Evolutionary conservation across 2,797 vertebrate species (phyloP), one percentile per base, ranked within the genome.

Genomic region (Mastacembelus armatus): DNA sequence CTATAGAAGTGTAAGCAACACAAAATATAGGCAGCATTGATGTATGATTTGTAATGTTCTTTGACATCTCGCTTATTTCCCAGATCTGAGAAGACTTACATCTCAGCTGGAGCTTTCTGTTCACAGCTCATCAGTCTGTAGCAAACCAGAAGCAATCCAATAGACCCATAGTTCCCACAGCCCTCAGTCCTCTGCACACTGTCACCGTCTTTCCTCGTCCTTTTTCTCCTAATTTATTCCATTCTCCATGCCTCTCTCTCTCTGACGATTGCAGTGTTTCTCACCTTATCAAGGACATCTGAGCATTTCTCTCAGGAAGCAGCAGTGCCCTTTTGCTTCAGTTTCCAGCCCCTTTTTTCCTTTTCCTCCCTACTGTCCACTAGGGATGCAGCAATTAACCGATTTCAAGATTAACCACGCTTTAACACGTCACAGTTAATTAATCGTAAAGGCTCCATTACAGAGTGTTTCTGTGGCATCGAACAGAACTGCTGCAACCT

Each of bases 281-380:
- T 40, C 2, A 9, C 15, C 21, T 48, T 57, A 55, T 27, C 43
- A 49, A 21, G 8, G 50, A 16, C 4, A 2, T 43, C 39, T 57
- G n/a, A 35, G 39, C 21, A 44, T 55, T 38, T 38, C 52, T 45
- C 50, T 40, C 35, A 70, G 59, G 74, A 79, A 69, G 67, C 61
- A 61, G 48, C 64, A 56, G 26, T 77, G 74, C 55, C 80, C 78
- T 74, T 82, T 69, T 71, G 52, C 69, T 74, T 76, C 39, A 65
- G 64, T 64, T 49, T 69, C 44, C 58, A 48, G 16, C 18, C 30
- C 43, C 15, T 21, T 49, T 22, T 26, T 48, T 49, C 45, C 24
- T 32, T 35, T 42, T 30, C 10, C 14, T 59, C 57, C 24, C 50
- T 36, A 14, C 54, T 27, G 36, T 61, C 29, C 22, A n/a, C n/a